Evolutionary conservation across 35 echinoderm and acorn worm species (phyloP), one percentile per base, ranked within the genome.

Genomic region (Antedon bifida): DNA sequence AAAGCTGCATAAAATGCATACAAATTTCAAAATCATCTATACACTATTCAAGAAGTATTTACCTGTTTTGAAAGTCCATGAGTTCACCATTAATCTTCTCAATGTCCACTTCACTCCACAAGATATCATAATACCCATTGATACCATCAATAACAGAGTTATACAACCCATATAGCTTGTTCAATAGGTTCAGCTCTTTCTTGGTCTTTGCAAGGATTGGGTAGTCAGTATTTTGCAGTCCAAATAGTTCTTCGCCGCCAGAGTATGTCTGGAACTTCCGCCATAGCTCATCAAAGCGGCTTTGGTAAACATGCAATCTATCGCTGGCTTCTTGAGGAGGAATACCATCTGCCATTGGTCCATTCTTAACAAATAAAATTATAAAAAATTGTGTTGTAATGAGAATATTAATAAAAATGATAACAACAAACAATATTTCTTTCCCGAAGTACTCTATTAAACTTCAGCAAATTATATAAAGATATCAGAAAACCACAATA

Each of bases 81-180:
- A 96, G 84, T 38, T 96, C 93, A 84, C 91, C 86, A 78, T 96
- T 96, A 87, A 96, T 96, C 78, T 87, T 91, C 75, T 96, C 93
- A 55, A 96, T 96, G 75, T 96, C 93, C 28, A 96, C 95, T 55
- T 99, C 91, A 81, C 78, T 90, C 91, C 95, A 99, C 0, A 93
- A 85, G 30, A 99, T 99, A 39, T 99, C 95, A 74, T 92, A 92
- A 83, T 99, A 99, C 23, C 95, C 95, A 88, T 99, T 99, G 82
- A 99, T 85, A 33, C 95, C 79, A 46, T 99, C 95, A 84, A 99
- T 99, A 45, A 99, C 95, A 31, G 88, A 84, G 56, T 99, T 92
- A 75, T 90, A 93, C 17, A 93, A 55, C 0, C 95, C 95, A 83
- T 99, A 99, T 30, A 99, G 88, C 83, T 99, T 99, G 77, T 99